Evolutionary conservation across 1,140 invertebrate species (phyloP).

Genomic region (Achroia grisella): DNA sequence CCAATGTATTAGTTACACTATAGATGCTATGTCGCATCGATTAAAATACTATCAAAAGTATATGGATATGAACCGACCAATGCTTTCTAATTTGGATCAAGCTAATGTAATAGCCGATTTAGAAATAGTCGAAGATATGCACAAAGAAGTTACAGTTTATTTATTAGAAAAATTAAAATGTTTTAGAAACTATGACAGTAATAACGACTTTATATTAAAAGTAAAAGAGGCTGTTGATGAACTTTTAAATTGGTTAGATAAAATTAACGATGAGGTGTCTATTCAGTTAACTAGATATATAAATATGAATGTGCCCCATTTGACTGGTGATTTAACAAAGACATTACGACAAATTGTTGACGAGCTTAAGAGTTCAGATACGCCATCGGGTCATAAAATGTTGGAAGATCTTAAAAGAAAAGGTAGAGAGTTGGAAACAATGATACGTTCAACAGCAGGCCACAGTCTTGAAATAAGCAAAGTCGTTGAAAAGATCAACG

Average conservation of each 20-base stretch:
- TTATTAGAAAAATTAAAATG: slow-evolving; percentile 46
- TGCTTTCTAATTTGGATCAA: slow-evolving; percentile 36
- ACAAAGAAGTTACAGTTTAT: slow-evolving; percentile 32
- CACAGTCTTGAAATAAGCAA: slow-evolving; percentile 54
- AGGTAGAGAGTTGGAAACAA: slow-evolving; percentile 37
- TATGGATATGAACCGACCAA: slow-evolving; percentile 33
- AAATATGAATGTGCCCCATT: slow-evolving; percentile 33
- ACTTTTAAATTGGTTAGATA: slow-evolving; percentile 51
- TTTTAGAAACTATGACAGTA: slow-evolving; percentile 32
- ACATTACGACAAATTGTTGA: slow-evolving; percentile 53
- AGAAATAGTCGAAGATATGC: slow-evolving; percentile 64
- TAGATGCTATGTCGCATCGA: slow-evolving; percentile 38
- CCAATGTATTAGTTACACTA: slow-evolving; percentile 46
- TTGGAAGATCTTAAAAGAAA: slow-evolving; percentile 39
- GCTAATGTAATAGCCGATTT: slow-evolving; percentile 37
- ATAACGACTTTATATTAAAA: slow-evolving; percentile 43
- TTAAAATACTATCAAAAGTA: slow-evolving; percentile 50
- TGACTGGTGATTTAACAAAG: slow-evolving; percentile 49
- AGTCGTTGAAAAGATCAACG: slow-evolving; percentile 47
- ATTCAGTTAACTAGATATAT: slow-evolving; percentile 41
- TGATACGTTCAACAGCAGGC: slow-evolving; percentile 38
- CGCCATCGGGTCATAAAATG: slow-evolving; percentile 28
- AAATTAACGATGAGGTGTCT: slow-evolving; percentile 45
- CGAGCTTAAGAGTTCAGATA: slow-evolving; percentile 32
- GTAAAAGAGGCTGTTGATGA: slow-evolving; percentile 31